Conservation (phyloP, 1,140 invertebrate species). For the Diorhabda sublineata region DNA sequence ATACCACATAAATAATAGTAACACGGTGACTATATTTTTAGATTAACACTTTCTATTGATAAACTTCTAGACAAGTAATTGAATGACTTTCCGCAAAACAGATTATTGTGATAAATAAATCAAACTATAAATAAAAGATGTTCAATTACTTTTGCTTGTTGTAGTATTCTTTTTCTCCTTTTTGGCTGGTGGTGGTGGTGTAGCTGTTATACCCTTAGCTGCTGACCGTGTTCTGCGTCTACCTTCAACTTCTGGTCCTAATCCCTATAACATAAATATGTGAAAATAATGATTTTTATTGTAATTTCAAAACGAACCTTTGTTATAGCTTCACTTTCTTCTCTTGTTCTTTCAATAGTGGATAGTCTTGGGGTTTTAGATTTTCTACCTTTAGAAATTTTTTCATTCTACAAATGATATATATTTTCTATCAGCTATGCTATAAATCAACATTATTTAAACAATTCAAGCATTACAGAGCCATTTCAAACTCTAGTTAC, state of each 20-base stretch:
- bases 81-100: no score
- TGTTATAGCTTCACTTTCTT: slow-evolving; percentile 44
- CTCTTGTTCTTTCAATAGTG: slow-evolving; percentile 35
- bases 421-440: neutral
- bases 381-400: slow-evolving; percentile 39
- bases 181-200: slow-evolving; percentile 47
- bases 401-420: slow-evolving; percentile 41
- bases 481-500: no score
- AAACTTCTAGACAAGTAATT: neutral
- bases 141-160: slow-evolving; percentile 19
- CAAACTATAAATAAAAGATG: no score
- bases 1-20: no score
- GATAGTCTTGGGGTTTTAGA: slow-evolving; percentile 39
- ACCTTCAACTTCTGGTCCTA: slow-evolving; percentile 45
- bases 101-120: no score
- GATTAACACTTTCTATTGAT: neutral
- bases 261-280: slow-evolving; percentile 31
- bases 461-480: no score
- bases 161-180: slow-evolving; percentile 44
- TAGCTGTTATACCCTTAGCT: slow-evolving; percentile 45
- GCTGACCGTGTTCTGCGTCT: slow-evolving; percentile 47
- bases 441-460: no score
- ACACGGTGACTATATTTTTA: neutral
- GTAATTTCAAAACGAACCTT: slow-evolving; percentile 34
- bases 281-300: neutral